Percentiles rank a stretch among this genome's conserved stretches.
phyloP scores from a whole-genome alignment of 2,113 vertebrate species.

The Nematolebias whitei region DNA sequence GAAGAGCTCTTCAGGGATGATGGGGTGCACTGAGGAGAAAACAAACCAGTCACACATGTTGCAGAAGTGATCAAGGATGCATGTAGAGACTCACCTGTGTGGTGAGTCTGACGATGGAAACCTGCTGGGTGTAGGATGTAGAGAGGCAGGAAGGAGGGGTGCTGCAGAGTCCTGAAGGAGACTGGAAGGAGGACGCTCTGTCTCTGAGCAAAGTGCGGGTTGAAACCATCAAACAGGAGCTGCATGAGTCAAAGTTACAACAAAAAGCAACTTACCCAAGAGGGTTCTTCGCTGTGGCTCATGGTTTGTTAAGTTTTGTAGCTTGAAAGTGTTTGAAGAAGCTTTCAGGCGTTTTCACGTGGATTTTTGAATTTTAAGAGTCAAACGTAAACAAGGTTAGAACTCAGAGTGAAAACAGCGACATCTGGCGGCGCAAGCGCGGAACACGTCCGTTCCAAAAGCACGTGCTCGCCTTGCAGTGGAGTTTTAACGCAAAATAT shows the following conservation, averaged over 20 bases:
- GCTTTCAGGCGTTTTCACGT: background rate
- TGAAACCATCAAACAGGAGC: background rate
- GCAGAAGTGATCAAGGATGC: background rate
- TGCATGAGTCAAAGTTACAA: too few relatives aligned
- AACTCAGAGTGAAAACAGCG: background rate
- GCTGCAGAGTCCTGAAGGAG: conserved; percentile 61
- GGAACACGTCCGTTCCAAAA: background rate
- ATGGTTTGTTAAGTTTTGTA: background rate
- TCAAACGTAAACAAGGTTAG: background rate
- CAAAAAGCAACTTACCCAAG: conserved; percentile 29
- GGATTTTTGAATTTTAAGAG: too few relatives aligned
- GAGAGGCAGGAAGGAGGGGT: conserved; percentile 64
- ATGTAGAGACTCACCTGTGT: conserved; percentile 10
- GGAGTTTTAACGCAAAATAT: too few relatives aligned
- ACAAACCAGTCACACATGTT: background rate
- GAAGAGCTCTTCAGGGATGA: conserved; percentile 50
- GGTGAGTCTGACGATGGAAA: background rate
- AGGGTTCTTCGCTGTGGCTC: background rate
- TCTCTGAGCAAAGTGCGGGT: background rate
- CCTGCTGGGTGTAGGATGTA: conserved; percentile 30
- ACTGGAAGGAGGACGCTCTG: conserved; percentile 24
- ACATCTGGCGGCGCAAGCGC: conserved; percentile 17
- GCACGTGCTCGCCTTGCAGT: background rate
- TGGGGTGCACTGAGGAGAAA: conserved; percentile 30
- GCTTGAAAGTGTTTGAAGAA: too few relatives aligned